Evolutionary conservation across 2,113 vertebrate genomes (phyloP).

Genomic region (Bostrychus sinensis): DNA sequence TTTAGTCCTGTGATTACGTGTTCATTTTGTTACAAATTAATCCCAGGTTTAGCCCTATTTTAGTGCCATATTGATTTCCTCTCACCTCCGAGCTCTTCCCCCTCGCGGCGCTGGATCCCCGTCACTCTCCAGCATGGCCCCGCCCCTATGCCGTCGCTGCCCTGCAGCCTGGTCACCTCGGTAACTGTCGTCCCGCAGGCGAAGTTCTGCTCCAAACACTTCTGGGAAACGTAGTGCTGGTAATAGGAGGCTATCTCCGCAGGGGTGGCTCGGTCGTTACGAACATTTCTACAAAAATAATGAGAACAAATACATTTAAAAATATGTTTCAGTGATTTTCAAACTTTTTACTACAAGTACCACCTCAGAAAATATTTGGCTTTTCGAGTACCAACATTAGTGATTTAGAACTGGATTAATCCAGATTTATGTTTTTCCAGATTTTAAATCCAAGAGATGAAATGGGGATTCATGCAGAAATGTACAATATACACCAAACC

Average conservation of each 20-base stretch:
- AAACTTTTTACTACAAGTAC: too few species aligned
- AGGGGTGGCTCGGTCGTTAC: conserved; percentile 82
- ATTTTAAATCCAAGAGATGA: too few species aligned
- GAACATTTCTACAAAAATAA: conserved; percentile 68
- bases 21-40: too few species aligned
- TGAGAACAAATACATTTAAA: not conserved
- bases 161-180: conserved; percentile 57
- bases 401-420: too few species aligned
- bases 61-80: not conserved
- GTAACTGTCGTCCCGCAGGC: conserved; percentile 76
- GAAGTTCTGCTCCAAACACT: conserved; percentile 78
- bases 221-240: conserved; percentile 79
- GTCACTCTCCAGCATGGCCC: conserved; percentile 71
- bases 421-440: too few species aligned
- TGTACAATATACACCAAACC: too few species aligned
- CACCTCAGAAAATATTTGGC: too few species aligned
- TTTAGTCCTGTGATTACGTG: too few species aligned
- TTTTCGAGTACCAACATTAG: too few species aligned
- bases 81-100: conserved; percentile 56
- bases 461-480: too few species aligned
- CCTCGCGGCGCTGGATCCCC: conserved; percentile 69
- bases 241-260: conserved; percentile 84
- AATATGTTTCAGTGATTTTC: too few species aligned
- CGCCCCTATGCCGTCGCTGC: conserved; percentile 22
- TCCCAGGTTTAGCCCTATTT: too few species aligned